phyloP scores from a whole-genome alignment of 2,888 invertebrate species.

The Cephus spinipes region DNA sequence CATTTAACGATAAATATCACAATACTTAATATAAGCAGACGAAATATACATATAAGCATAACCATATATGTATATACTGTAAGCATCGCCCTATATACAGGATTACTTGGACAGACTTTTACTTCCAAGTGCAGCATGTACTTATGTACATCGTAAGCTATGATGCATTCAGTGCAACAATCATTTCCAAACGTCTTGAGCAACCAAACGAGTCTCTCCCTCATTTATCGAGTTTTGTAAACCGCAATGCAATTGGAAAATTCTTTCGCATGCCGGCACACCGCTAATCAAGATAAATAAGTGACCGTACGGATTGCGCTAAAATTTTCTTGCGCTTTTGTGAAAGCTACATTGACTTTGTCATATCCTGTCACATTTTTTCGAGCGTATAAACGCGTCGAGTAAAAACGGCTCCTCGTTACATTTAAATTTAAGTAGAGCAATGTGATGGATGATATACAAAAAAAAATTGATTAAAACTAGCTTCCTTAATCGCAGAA shows the following conservation, averaged over 20 bases:
- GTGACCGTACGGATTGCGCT: not conserved
- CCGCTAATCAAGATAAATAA: not conserved
- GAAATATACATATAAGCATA: no score
- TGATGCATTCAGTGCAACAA: conserved; percentile 13
- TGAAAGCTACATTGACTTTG: not conserved
- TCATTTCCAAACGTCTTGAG: conserved; percentile 31
- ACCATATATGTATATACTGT: no score
- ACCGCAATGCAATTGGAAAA: conserved; percentile 25
- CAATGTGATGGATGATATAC: not conserved
- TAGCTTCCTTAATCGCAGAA: not conserved
- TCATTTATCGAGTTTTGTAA: conserved; percentile 43
- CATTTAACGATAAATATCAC: no score
- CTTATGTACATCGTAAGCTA: not conserved
- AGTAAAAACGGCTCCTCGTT: not conserved
- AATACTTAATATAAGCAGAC: no score
- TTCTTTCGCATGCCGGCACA: not conserved
- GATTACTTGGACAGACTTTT: not conserved
- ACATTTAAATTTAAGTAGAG: not conserved
- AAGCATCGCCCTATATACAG: not conserved
- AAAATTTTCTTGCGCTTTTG: not conserved
- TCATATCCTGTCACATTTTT: not conserved
- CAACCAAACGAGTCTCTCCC: conserved; percentile 32
- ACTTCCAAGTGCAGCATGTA: conserved; percentile 9
- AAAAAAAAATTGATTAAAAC: not conserved
- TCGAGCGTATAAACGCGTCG: not conserved